Evolutionary conservation across 2,888 invertebrate species (phyloP).

Genomic region (Odontothrips loti): DNA sequence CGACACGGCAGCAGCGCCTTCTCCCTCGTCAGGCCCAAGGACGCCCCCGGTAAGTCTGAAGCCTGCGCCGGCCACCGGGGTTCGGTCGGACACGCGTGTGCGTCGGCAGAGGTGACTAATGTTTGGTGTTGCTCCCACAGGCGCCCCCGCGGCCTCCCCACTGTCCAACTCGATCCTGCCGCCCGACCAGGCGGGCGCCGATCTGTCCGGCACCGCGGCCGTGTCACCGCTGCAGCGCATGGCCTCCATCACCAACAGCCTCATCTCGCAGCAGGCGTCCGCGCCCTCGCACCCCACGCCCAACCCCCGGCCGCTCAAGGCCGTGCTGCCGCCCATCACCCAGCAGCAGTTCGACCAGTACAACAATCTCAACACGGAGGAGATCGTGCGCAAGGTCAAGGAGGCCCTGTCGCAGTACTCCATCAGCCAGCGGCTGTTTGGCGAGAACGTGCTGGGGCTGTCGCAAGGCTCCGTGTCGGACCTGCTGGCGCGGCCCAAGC

Average conservation of each 20-base stretch:
- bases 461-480: conserved; percentile 98
- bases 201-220: conserved; percentile 73
- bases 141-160: conserved; percentile 53
- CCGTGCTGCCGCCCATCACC: conserved; percentile 94
- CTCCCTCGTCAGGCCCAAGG: conserved; percentile 79
- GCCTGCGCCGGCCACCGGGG: background rate
- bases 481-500: conserved; percentile 92
- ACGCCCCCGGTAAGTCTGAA: conserved; percentile 61
- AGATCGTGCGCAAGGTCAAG: conserved; percentile 93
- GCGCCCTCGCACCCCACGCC: conserved; percentile 79
- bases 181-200: conserved; percentile 75
- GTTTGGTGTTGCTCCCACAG: background rate
- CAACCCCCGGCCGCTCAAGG: conserved; percentile 85
- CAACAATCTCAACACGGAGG: conserved; percentile 96
- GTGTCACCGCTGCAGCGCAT: conserved; percentile 94
- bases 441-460: conserved; percentile 93
- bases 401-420: conserved; percentile 93
- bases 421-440: conserved; percentile 96
- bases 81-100: background rate
- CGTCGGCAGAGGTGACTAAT: background rate
- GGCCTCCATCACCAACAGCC: conserved; percentile 96
- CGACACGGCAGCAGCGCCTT: conserved; percentile 79
- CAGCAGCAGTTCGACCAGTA: conserved; percentile 98
- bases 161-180: conserved; percentile 81
- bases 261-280: conserved; percentile 80